phyloP scores from a whole-genome alignment of 2,888 invertebrate species.

The Nematopogon swammerdamellus region DNA sequence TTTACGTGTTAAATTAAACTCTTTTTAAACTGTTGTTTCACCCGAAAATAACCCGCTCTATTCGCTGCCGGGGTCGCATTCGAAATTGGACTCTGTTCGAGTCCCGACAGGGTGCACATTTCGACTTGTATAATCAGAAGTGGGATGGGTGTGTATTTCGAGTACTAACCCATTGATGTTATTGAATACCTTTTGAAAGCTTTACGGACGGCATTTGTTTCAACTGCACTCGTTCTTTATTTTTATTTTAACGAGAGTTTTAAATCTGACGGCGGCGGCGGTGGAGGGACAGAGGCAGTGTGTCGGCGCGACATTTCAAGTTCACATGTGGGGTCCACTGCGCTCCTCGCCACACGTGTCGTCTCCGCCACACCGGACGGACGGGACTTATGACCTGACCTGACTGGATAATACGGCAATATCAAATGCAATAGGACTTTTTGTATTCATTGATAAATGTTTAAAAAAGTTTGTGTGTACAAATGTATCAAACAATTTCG shows the following conservation, averaged over 20 bases:
- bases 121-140: slow-evolving; percentile 4
- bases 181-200: slow-evolving; percentile 1
- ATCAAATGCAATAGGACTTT: no score
- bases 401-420: no score
- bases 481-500: no score
- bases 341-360: no score
- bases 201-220: slow-evolving; percentile 7
- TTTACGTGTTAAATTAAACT: slow-evolving; percentile 40
- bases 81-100: background rate
- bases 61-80: slow-evolving; percentile 3
- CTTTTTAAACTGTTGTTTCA: slow-evolving; percentile 21
- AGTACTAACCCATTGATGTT: slow-evolving; percentile 11
- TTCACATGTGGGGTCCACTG: no score
- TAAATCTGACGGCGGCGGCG: background rate
- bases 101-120: background rate
- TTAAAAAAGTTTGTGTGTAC: no score
- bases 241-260: slow-evolving; percentile 1
- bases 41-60: slow-evolving; percentile 17
- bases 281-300: slow-evolving; percentile 2
- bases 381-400: no score
- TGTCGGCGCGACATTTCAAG: slow-evolving; percentile 5
- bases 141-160: slow-evolving; percentile 1
- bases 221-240: slow-evolving; percentile 10
- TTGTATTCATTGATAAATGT: no score
- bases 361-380: no score